Evolutionary conservation across 2,888 invertebrate species (phyloP).

Genomic region (Ischnus inquisitorius): DNA sequence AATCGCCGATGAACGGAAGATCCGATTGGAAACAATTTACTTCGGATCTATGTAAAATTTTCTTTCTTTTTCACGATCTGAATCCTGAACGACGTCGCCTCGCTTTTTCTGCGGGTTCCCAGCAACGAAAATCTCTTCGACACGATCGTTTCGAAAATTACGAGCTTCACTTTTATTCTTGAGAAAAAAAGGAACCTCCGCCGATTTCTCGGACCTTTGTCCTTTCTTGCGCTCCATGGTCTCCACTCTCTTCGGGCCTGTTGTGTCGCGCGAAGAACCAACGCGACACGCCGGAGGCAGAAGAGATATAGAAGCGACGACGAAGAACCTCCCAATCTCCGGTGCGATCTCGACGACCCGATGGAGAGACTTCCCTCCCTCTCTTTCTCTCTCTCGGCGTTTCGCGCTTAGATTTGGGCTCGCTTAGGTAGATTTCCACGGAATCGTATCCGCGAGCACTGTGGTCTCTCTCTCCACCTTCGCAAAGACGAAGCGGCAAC

Average conservation of each 20-base stretch:
- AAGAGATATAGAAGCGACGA: conserved; percentile 8
- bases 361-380: neutral
- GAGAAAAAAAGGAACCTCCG: too few relatives aligned
- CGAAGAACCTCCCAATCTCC: conserved; percentile 41
- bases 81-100: neutral
- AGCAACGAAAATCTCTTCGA: neutral
- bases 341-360: conserved; percentile 54
- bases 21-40: neutral
- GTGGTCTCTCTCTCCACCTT: conserved; percentile 13
- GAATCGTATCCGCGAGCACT: conserved; percentile 37
- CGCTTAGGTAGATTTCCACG: conserved; percentile 58
- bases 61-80: neutral
- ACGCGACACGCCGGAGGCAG: conserved; percentile 44
- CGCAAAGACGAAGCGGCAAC: conserved; percentile 26
- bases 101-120: neutral
- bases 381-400: conserved; percentile 2
- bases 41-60: neutral
- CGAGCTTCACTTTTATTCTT: conserved; percentile 38
- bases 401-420: conserved; percentile 57
- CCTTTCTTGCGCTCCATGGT: conserved; percentile 27
- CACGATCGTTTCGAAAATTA: conserved; percentile 25
- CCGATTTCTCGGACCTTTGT: conserved; percentile 47
- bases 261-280: conserved; percentile 19
- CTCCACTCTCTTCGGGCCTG: conserved; percentile 9
- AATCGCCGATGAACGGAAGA: neutral